Percentiles rank a stretch among this genome's conserved stretches.
Evolutionary conservation across 2,113 vertebrate genomes (phyloP).

Genomic region (Chroicocephalus ridibundus): DNA sequence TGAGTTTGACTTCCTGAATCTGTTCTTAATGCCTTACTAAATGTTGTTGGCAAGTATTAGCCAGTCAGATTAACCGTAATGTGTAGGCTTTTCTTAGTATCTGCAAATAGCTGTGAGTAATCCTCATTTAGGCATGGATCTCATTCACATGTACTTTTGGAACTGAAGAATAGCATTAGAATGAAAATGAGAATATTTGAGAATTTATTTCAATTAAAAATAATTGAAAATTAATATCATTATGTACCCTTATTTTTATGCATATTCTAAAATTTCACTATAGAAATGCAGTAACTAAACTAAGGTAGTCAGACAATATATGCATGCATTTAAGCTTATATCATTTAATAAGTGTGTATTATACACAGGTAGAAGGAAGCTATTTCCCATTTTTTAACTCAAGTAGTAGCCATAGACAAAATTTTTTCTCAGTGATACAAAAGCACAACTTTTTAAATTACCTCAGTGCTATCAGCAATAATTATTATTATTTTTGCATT

Average conservation of each 20-base stretch:
- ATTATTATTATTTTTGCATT: background rate
- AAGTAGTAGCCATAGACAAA: conserved; percentile 19
- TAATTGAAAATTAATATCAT: conserved; percentile 54
- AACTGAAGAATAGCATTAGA: conserved; percentile 60
- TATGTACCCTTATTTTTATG: conserved; percentile 32
- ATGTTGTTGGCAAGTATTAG: conserved; percentile 54
- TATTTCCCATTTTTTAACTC: conserved; percentile 37
- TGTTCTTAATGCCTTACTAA: conserved; percentile 54
- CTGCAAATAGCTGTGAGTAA: conserved; percentile 66
- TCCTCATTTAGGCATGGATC: conserved; percentile 49
- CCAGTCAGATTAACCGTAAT: conserved; percentile 56
- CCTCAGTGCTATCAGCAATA: background rate
- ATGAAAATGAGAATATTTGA: conserved; percentile 52
- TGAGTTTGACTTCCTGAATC: conserved; percentile 35
- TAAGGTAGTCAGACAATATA: conserved; percentile 21
- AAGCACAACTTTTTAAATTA: background rate
- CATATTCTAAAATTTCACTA: conserved; percentile 41
- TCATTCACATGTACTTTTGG: conserved; percentile 56
- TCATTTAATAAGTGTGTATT: background rate
- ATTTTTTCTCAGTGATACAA: conserved; percentile 21
- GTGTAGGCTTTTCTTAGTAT: conserved; percentile 42
- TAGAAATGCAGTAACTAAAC: conserved; percentile 28
- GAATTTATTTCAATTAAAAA: conserved; percentile 65
- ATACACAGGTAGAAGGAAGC: background rate
- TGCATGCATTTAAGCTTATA: conserved; percentile 1